phyloP scores from a whole-genome alignment of 2,113 vertebrate genomes.

The Sylvia atricapilla region DNA sequence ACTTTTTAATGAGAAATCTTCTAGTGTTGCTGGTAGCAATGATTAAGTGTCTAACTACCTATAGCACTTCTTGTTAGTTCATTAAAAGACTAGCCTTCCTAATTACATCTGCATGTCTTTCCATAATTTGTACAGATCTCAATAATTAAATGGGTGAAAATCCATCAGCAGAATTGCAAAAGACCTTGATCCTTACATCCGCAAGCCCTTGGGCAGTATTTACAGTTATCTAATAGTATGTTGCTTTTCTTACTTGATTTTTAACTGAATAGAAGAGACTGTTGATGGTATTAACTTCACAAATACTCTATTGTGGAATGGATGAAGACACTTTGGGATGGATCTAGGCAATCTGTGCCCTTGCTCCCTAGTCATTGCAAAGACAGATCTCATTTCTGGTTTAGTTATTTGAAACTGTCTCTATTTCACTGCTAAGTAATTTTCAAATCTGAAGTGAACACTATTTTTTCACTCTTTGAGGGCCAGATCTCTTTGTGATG shows the following conservation, averaged over 20 bases:
- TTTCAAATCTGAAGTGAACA: not conserved
- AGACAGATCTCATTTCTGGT: not conserved
- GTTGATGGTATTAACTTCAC: not conserved
- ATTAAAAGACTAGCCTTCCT: not conserved
- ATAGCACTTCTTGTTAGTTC: conserved; percentile 36
- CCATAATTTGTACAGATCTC: conserved; percentile 31
- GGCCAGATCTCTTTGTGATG: not conserved
- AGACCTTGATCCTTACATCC: not conserved
- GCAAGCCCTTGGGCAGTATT: not conserved
- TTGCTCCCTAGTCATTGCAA: not conserved
- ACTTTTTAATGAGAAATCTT: conserved; percentile 39
- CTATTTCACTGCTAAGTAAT: not conserved
- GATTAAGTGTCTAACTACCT: not conserved
- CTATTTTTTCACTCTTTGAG: not conserved
- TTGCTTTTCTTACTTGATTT: conserved; percentile 34
- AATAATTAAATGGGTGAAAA: conserved; percentile 51
- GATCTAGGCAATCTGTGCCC: not conserved
- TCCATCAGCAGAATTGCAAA: conserved; percentile 28
- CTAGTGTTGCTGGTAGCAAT: conserved; percentile 24
- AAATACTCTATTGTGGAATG: not conserved
- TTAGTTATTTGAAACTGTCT: not conserved
- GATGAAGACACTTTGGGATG: not conserved
- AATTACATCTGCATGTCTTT: conserved; percentile 28
- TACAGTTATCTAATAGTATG: not conserved
- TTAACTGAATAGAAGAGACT: conserved; percentile 5